Conservation (phyloP, 2,888 invertebrate species). For the Trissoscelio sp. region DNA sequence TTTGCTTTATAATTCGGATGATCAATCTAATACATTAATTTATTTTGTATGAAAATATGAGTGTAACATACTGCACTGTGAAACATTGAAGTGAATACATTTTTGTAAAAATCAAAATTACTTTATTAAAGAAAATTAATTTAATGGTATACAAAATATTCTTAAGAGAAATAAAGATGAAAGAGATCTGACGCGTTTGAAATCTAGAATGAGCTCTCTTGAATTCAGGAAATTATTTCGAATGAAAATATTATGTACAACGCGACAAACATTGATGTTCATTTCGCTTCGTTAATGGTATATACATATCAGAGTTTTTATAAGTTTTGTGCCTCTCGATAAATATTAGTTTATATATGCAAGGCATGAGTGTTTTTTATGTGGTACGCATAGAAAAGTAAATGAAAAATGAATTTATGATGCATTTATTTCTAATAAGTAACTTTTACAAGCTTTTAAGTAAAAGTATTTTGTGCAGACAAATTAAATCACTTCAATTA, state of each 20-base stretch:
- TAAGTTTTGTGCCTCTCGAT: slow-evolving; percentile 30
- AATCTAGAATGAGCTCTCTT: not conserved
- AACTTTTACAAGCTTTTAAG: no score
- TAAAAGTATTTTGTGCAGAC: no score
- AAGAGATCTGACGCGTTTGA: not conserved
- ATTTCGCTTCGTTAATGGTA: slow-evolving; percentile 9
- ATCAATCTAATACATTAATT: not conserved
- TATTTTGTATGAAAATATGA: not conserved
- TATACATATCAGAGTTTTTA: slow-evolving; percentile 32
- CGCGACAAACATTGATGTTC: slow-evolving; percentile 15
- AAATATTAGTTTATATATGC: slow-evolving; percentile 18
- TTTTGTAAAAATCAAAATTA: not conserved
- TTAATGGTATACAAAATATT: not conserved
- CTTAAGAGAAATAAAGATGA: not conserved
- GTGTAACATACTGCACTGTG: not conserved
- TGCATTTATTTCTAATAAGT: not conserved
- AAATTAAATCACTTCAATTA: no score
- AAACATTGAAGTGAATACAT: not conserved
- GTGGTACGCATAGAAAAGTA: not conserved
- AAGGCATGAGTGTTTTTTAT: slow-evolving; percentile 4
- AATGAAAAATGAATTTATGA: not conserved
- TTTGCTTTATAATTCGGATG: not conserved
- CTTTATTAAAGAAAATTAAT: not conserved
- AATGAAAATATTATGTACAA: slow-evolving; percentile 39
- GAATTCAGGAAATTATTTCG: slow-evolving; percentile 22